Conservation (phyloP, 2,797 vertebrate species). For the Nyctalus aviator region DNA sequence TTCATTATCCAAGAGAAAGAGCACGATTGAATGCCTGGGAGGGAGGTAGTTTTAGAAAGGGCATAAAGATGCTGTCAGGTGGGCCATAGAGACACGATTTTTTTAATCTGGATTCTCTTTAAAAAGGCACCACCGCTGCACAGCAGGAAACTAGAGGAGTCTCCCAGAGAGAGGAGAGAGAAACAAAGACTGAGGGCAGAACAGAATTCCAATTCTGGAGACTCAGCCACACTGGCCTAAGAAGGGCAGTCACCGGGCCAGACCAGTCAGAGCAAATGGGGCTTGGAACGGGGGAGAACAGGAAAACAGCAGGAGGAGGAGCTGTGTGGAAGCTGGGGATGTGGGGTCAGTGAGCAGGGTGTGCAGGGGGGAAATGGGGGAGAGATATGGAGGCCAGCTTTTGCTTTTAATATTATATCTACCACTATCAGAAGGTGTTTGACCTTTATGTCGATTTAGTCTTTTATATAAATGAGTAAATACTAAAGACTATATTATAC, state of each 20-base stretch:
- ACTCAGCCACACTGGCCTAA: background rate
- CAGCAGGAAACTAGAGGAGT: background rate
- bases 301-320: background rate
- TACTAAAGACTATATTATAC: background rate
- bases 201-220: background rate
- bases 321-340: background rate
- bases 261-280: background rate
- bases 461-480: background rate
- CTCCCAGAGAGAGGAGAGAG: background rate
- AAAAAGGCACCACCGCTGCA: background rate
- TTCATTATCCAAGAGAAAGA: conserved; percentile 49
- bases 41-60: background rate
- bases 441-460: background rate
- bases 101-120: background rate
- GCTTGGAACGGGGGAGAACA: background rate
- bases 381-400: background rate
- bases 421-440: background rate
- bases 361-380: no score
- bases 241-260: background rate
- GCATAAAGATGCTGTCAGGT: background rate
- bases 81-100: background rate
- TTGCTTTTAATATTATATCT: background rate
- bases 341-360: rapidly evolving
- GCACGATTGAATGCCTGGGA: background rate
- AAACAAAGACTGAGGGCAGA: background rate